Conservation (phyloP, 1,140 invertebrate species). For the Drosophila auraria region DNA sequence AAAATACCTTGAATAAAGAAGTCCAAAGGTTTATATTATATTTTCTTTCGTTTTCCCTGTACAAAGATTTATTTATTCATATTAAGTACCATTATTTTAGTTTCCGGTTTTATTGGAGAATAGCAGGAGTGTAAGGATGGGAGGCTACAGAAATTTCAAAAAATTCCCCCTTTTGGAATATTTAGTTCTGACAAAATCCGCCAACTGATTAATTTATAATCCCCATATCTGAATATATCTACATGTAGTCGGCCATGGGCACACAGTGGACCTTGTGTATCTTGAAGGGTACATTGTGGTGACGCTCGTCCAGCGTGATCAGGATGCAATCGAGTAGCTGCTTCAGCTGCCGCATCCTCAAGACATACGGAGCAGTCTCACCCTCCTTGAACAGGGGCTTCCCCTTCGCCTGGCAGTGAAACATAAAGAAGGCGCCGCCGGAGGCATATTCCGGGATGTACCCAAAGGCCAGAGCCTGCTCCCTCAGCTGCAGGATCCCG, state of each 20-base stretch:
- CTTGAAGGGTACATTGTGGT: slow-evolving; percentile 34
- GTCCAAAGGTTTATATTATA: too few species aligned
- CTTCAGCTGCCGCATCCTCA: slow-evolving; percentile 86
- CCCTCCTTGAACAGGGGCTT: slow-evolving; percentile 86
- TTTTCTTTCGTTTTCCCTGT: too few species aligned
- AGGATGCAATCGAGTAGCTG: slow-evolving; percentile 86
- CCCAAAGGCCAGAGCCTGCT: slow-evolving; percentile 86
- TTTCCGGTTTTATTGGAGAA: background rate
- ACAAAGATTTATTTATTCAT: too few species aligned
- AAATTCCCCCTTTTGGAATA: too few species aligned
- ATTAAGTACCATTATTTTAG: background rate
- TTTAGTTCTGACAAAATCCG: too few species aligned
- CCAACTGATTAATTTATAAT: background rate
- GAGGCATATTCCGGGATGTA: slow-evolving; percentile 70
- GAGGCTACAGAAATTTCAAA: background rate
- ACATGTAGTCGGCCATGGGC: background rate
- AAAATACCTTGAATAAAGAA: too few species aligned
- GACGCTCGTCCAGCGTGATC: slow-evolving; percentile 80
- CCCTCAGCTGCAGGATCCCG: slow-evolving; percentile 86
- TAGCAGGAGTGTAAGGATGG: background rate
- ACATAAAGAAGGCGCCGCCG: slow-evolving; percentile 86
- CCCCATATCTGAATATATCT: background rate
- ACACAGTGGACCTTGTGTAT: slow-evolving; percentile 52
- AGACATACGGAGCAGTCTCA: slow-evolving; percentile 86
- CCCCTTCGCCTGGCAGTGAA: slow-evolving; percentile 86